phyloP scores from a whole-genome alignment of 2,888 invertebrate genomes.

The Protodeltote pygarga region DNA sequence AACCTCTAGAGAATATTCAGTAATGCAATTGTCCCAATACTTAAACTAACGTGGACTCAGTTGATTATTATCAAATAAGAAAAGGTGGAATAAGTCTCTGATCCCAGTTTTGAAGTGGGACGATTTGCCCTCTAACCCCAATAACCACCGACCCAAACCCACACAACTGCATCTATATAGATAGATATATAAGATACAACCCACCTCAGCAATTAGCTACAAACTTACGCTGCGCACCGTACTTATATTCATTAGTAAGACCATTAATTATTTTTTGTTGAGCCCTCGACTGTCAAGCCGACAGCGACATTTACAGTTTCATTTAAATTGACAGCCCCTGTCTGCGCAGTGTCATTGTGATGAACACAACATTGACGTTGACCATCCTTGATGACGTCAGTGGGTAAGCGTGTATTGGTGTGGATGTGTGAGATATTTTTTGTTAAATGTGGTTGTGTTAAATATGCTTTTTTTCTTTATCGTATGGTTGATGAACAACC shows the following conservation, averaged over 20 bases:
- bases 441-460: neutral
- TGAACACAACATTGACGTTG: constrained; percentile 5
- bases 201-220: neutral
- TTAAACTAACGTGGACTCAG: too few relatives aligned
- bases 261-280: constrained; percentile 84
- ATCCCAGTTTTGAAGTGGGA: neutral
- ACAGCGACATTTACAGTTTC: constrained; percentile 70
- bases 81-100: too few relatives aligned
- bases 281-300: constrained; percentile 65
- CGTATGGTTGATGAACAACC: too few relatives aligned
- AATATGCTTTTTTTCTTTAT: too few relatives aligned
- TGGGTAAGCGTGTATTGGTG: constrained; percentile 19
- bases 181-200: neutral
- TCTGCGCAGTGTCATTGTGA: constrained; percentile 46
- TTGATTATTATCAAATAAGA: too few relatives aligned
- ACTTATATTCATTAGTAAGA: constrained; percentile 72
- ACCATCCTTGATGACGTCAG: constrained; percentile 25
- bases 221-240: constrained; percentile 41
- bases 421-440: constrained; percentile 4
- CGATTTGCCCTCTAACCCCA: too few relatives aligned
- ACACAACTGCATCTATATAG: neutral
- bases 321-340: constrained; percentile 70
- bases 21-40: too few relatives aligned
- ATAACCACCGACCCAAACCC: too few relatives aligned
- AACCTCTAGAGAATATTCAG: too few relatives aligned